A percentile compares a stretch with the other conserved stretches of the same genome.
Conservation (phyloP, 2,888 invertebrate genomes). For the Plagodis pulveraria region DNA sequence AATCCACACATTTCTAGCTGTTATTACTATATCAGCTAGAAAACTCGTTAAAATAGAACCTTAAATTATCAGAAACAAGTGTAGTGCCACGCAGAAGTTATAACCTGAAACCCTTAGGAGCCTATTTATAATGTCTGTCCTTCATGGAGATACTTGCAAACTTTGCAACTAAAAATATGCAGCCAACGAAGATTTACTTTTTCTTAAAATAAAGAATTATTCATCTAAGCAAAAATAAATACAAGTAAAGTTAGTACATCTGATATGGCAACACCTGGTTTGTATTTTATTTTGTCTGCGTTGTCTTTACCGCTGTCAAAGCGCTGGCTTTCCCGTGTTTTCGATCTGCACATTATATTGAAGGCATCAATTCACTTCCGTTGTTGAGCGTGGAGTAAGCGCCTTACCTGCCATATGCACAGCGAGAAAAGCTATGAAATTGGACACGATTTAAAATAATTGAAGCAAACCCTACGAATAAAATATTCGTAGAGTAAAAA, state of each 20-base stretch:
- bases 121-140: too few species aligned
- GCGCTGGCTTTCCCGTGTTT: conserved; percentile 74
- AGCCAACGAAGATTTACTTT: not conserved
- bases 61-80: too few species aligned
- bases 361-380: conserved; percentile 75
- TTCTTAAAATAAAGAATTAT: not conserved
- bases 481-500: too few species aligned
- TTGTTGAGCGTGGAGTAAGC: conserved; percentile 30
- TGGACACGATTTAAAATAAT: too few species aligned
- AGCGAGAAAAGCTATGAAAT: not conserved
- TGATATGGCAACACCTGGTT: conserved; percentile 57
- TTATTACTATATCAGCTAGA: too few species aligned
- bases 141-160: too few species aligned
- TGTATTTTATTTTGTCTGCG: conserved; percentile 78
- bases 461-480: too few species aligned
- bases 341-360: conserved; percentile 75
- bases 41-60: too few species aligned
- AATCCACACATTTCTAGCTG: too few species aligned
- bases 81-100: too few species aligned
- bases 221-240: not conserved
- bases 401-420: conserved; percentile 27
- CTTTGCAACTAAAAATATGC: too few species aligned
- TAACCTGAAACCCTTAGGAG: too few species aligned
- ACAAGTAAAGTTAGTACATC: not conserved
- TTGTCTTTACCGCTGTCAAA: conserved; percentile 76